Conservation (phyloP, 2,797 vertebrate species). For the Streptopelia turtur region DNA sequence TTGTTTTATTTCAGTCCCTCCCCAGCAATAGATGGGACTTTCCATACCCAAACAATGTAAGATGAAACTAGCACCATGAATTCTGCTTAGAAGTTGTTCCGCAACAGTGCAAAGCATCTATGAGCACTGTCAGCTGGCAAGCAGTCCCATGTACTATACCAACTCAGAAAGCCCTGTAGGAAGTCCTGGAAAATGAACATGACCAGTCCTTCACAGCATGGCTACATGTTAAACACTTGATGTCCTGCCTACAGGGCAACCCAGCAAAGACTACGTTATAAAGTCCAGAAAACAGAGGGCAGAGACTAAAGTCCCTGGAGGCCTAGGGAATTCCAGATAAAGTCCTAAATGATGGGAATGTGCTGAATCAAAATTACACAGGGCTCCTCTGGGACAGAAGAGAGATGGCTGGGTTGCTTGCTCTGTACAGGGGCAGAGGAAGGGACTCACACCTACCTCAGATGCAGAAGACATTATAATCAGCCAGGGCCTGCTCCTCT, state of each 20-base stretch:
- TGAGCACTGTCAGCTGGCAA: background rate
- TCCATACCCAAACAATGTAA: background rate
- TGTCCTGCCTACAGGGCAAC: background rate
- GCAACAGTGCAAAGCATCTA: background rate
- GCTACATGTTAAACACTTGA: background rate
- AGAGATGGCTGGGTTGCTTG: background rate
- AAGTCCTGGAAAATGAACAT: background rate
- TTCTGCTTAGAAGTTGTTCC: background rate
- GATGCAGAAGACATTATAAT: conserved; percentile 55
- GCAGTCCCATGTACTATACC: background rate
- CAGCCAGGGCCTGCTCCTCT: conserved; percentile 67
- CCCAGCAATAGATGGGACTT: background rate
- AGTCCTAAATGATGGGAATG: background rate
- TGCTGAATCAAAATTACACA: background rate
- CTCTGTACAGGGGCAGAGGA: background rate
- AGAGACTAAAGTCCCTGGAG: background rate
- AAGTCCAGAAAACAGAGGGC: background rate
- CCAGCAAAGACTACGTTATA: background rate
- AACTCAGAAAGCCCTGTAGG: background rate
- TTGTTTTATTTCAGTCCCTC: background rate
- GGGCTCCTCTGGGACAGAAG: background rate
- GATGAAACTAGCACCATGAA: background rate
- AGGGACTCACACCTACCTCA: conserved; percentile 39
- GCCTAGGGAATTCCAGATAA: background rate
- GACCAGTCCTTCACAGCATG: background rate